Base-by-base conservation (phyloP, 1,140 invertebrate genomes). In the Chymomyza costata region DNA sequence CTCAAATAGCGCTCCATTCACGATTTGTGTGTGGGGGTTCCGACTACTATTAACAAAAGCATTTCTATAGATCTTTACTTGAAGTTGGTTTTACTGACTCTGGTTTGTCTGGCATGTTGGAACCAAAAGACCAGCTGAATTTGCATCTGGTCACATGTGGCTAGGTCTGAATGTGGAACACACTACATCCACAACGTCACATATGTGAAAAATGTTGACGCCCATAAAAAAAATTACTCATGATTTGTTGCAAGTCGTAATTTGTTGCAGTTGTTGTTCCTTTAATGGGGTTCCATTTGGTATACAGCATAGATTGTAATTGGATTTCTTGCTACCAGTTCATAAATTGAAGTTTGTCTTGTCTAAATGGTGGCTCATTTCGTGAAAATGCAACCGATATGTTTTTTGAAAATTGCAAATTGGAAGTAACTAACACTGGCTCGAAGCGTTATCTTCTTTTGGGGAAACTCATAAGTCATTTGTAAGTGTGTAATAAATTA, bases 61-160 rank as follows among this genome's bases (percentile, higher is more conserved):
- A n/a, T n/a, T n/a, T n/a, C n/a, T n/a, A n/a, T n/a, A n/a, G n/a
- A n/a, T n/a, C n/a, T n/a, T n/a, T n/a, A n/a, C n/a, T n/a, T n/a
- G n/a, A n/a, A n/a, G n/a, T n/a, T 49, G 10, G n/a, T 1, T 35
- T 6, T 46, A 18, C 31, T 43, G 37, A 35, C 53, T 56, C 37
- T 56, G 14, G 53, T 35, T 41, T 49, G 53, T 49, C 53, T 56
- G 37, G 13, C 15, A 48, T 25, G 41, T 34, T 31, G 52, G 58
- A 56, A 56, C 55, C 50, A 38, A 51, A 60, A 60, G 55, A 46
- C 58, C n/a, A n/a, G n/a, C n/a, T n/a, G 53, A 52, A 61, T 61
- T 61, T 61, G 53, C 58, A 61, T 61, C 45, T 57, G 46, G 53
- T 46, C 53, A 56, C 58, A 61, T 56, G 52, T 55, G 58, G 2